These are phyloP conservation scores for Pterocles orientalis DNA, from an alignment of 2,113 vertebrate species.

Conservation along the genomic window DNA sequence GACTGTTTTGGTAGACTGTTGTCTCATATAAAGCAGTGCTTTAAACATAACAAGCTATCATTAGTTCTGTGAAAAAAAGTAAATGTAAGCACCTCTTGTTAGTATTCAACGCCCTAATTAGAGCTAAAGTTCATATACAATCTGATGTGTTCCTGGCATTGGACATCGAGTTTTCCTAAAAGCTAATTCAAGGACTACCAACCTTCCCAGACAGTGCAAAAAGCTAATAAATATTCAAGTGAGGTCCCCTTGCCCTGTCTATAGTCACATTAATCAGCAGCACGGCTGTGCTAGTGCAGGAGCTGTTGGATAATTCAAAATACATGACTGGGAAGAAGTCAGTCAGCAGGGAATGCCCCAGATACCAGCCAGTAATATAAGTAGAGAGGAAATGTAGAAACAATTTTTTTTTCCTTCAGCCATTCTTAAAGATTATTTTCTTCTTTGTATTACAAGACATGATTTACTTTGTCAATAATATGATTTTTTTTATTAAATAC, in stretches of 20 bases:
- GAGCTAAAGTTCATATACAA: background rate
- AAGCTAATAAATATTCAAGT: constrained; percentile 1
- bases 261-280: background rate
- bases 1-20: background rate
- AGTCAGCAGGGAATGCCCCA: background rate
- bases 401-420: background rate
- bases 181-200: background rate
- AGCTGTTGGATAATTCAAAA: constrained; percentile 2
- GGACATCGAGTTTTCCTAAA: background rate
- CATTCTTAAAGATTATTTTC: background rate
- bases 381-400: background rate
- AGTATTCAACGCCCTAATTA: background rate
- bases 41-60: background rate
- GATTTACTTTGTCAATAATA: background rate
- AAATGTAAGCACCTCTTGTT: background rate
- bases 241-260: background rate
- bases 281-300: background rate
- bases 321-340: background rate
- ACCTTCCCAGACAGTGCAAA: background rate
- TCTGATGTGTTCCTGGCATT: background rate
- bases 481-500: background rate
- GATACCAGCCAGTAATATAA: background rate
- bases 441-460: background rate
- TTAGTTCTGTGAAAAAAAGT: background rate
- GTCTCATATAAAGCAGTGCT: background rate